Percentiles rank a stretch among this genome's conserved stretches.
Evolutionary conservation across 2,888 invertebrate genomes (phyloP).

Genomic region (Amblyjoppa proteus): DNA sequence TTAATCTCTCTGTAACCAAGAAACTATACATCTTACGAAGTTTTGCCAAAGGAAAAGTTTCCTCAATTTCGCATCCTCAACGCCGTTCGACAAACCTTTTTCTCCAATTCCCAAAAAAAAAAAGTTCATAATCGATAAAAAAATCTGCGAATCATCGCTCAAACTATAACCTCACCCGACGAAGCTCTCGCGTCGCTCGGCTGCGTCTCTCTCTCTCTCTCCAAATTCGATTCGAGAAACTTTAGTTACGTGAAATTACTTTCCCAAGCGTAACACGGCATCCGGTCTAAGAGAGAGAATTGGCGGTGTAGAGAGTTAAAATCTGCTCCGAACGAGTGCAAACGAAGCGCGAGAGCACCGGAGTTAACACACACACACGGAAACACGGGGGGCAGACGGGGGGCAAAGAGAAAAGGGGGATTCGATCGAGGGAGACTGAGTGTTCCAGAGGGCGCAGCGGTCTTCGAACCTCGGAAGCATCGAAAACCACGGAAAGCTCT

Average conservation of each 20-base stretch:
- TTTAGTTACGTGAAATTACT: conserved; percentile 51
- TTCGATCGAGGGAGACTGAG: conserved; percentile 3
- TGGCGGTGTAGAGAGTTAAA: not conserved
- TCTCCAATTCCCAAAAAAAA: no score
- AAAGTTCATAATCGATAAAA: no score
- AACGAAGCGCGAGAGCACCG: conserved; percentile 22
- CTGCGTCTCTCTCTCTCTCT: not conserved
- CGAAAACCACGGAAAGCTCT: conserved; percentile 30
- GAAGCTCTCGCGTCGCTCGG: no score
- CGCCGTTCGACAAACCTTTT: no score
- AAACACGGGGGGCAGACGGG: not conserved
- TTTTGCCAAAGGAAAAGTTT: no score
- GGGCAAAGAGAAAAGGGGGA: not conserved
- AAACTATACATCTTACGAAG: no score
- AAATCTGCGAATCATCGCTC: not conserved
- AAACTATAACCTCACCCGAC: not conserved
- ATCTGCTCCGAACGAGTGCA: conserved; percentile 1
- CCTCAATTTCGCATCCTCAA: no score
- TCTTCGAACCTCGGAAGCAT: conserved; percentile 52
- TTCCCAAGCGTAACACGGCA: conserved; percentile 18
- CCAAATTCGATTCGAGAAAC: conserved; percentile 34
- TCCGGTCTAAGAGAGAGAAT: not conserved
- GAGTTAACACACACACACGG: conserved; percentile 1
- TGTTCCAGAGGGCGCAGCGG: conserved; percentile 22
- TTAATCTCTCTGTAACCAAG: no score